A percentile compares a stretch with the other conserved stretches of the same genome.
Conservation (phyloP, 2,888 invertebrate genomes). For the Agapetus fuscipes region DNA sequence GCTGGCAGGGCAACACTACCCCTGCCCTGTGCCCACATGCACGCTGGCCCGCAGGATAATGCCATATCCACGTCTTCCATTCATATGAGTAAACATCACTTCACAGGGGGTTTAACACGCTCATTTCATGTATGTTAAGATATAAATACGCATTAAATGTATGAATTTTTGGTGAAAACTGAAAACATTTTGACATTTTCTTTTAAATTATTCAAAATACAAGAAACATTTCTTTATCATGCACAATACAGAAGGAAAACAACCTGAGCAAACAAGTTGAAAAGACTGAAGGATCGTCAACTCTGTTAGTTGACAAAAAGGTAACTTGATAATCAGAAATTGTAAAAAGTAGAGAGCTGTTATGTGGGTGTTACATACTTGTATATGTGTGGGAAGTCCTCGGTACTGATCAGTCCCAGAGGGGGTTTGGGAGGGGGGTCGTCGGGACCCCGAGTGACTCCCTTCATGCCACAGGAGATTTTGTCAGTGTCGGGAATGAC, state of each 20-base stretch:
- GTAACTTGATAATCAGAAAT: too few species aligned
- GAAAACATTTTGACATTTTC: constrained; percentile 15
- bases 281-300: too few species aligned
- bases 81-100: too few species aligned
- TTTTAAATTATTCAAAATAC: constrained; percentile 6
- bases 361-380: constrained; percentile 53
- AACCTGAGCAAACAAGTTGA: background rate
- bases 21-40: too few species aligned
- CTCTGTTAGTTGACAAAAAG: too few species aligned
- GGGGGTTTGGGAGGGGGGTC: constrained; percentile 63
- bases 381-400: constrained; percentile 73
- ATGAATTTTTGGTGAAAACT: constrained; percentile 4
- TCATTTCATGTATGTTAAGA: too few species aligned
- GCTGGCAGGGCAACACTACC: too few species aligned
- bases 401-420: constrained; percentile 72
- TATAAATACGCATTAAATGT: too few species aligned
- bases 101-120: too few species aligned
- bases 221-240: constrained; percentile 3
- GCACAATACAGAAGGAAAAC: constrained; percentile 3
- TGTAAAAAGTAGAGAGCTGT: too few species aligned
- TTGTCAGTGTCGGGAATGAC: constrained; percentile 80
- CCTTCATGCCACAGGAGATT: constrained; percentile 81
- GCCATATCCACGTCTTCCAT: too few species aligned
- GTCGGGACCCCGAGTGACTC: constrained; percentile 57
- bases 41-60: too few species aligned